Base-by-base conservation (phyloP, 2,113 vertebrate species). In the Tenrec ecaudatus region DNA sequence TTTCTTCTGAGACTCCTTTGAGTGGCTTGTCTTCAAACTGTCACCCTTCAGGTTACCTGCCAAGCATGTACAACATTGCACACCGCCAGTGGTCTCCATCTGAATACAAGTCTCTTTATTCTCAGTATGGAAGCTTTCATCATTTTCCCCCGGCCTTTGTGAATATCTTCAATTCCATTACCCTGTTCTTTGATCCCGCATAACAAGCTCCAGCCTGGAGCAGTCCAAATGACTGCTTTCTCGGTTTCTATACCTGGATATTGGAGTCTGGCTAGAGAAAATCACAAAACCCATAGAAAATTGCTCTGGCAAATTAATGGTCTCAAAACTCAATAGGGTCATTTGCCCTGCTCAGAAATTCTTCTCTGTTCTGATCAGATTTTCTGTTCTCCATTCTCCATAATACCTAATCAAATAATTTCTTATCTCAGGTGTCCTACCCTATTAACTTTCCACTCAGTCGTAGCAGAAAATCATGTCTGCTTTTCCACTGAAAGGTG, bases 341-440 rank as follows among this genome's bases (percentile, higher is more conserved):
- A 62, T 87, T 91, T 91, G 89, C 20, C 20, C 23, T 79, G 29
- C 38, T 57, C 25, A 75, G 57, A 53, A 89, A 11, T 68, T 85
- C 1, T 71, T 83, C 69, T 66, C 58, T 91, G 60, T 47, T 86
- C 31, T 89, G 25, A 73, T 88, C 86, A 58, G 38, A 57, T 57
- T 89, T 89, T 94, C 66, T 68, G 66, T 68, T 77, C 71, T 68
- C 38, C 19, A 78, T 84, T 96, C 92, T 91, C 71, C 78, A 85
- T 86, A 93, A 75, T 92, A 76, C 27, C 16, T 93, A 76, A 86
- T 84, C 23, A 91, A 94, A 89, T 33, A 2, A 38, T 93, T 83
- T 94, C 58, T 89, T 85, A 58, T 85, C 31, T 84, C 33, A 69
- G 4, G 22, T 40, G 68, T 47, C 27, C 57, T 89, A 62, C 16